Percentiles rank a stretch among this genome's conserved stretches.
Evolutionary conservation across 1,140 invertebrate species (phyloP).

Genomic region (Polypedilum vanderplanki): DNA sequence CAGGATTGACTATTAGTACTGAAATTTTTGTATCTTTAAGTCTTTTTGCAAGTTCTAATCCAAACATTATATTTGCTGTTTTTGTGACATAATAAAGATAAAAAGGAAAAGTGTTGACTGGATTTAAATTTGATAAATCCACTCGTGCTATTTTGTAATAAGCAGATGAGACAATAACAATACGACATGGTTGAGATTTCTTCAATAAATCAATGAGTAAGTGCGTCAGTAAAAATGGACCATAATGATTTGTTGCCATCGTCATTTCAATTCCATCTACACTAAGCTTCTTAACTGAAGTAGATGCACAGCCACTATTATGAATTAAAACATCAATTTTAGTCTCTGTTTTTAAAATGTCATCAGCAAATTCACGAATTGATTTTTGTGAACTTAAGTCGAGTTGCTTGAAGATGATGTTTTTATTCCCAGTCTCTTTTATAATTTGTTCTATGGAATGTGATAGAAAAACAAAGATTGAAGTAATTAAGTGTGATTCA

Average conservation of each 20-base stretch:
- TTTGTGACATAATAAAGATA: conserved; percentile 80
- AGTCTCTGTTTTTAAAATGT: conserved; percentile 47
- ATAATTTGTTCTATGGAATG: conserved; percentile 40
- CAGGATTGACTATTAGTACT: conserved; percentile 79
- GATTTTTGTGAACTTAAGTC: conserved; percentile 50
- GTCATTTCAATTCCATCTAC: conserved; percentile 46
- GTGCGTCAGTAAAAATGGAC: conserved; percentile 49
- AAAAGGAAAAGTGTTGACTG: conserved; percentile 51
- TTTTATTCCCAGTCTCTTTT: conserved; percentile 33
- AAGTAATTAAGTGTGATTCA: no score
- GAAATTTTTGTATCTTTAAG: conserved; percentile 71
- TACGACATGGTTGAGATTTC: conserved; percentile 62
- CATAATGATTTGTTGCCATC: conserved; percentile 45
- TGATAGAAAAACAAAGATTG: no score
- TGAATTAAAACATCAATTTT: conserved; percentile 63
- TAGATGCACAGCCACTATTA: conserved; percentile 60
- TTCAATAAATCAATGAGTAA: conserved; percentile 58
- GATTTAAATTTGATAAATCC: conserved; percentile 66
- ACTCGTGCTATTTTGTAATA: conserved; percentile 62
- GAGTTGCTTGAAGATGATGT: conserved; percentile 47
- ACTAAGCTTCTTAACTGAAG: conserved; percentile 46
- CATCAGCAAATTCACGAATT: conserved; percentile 48
- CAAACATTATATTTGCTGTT: conserved; percentile 82
- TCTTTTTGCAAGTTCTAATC: conserved; percentile 67
- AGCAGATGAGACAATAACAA: conserved; percentile 72